Conservation (phyloP, 2,113 vertebrate genomes). For the Martes martes region DNA sequence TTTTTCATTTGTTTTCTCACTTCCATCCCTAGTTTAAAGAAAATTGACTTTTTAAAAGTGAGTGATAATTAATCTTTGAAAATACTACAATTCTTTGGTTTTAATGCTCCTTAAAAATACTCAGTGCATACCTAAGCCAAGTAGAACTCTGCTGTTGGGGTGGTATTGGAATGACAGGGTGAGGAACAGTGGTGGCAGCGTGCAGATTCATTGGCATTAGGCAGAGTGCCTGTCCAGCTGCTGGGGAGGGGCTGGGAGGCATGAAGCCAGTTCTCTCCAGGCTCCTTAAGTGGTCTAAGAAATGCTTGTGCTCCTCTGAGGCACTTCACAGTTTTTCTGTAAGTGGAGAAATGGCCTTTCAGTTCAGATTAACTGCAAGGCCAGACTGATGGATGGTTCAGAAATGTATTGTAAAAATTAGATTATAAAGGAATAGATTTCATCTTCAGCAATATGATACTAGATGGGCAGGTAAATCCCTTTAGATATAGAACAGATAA, state of each 20-base stretch:
- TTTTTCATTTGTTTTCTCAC: slow-evolving; percentile 74
- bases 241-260: not conserved
- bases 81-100: slow-evolving; percentile 6
- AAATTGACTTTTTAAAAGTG: slow-evolving; percentile 68
- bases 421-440: slow-evolving; percentile 56
- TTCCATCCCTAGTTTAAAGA: slow-evolving; percentile 66
- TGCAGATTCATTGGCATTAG: not conserved
- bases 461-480: slow-evolving; percentile 38
- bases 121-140: not conserved
- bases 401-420: slow-evolving; percentile 62
- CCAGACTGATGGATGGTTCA: slow-evolving; percentile 36
- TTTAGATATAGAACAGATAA: slow-evolving; percentile 27
- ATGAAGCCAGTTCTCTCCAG: not conserved
- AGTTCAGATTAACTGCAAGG: slow-evolving; percentile 46
- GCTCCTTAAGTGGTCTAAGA: not conserved
- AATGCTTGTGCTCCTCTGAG: not conserved
- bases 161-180: not conserved
- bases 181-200: not conserved
- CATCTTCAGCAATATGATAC: slow-evolving; percentile 20
- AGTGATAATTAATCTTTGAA: slow-evolving; percentile 71
- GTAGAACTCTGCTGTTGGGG: not conserved
- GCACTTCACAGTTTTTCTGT: not conserved
- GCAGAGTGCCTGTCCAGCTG: not conserved
- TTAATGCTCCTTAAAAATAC: slow-evolving; percentile 33
- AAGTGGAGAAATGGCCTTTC: slow-evolving; percentile 39